Evolutionary conservation across 2,888 invertebrate species (phyloP).

Genomic region (Sialis lutaria): DNA sequence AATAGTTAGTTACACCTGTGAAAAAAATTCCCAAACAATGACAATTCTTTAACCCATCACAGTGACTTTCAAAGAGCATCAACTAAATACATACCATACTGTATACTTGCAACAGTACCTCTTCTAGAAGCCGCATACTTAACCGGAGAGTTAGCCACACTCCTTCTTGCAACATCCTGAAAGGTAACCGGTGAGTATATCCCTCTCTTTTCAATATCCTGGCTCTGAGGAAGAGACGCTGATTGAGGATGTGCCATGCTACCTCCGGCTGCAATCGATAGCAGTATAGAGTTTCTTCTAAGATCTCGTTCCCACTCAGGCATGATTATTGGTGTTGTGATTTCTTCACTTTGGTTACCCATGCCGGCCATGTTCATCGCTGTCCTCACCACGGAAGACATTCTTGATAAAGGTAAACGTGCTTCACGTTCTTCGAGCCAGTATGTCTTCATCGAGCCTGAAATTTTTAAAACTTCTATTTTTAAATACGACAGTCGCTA

Average conservation of each 20-base stretch:
- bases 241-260: constrained; percentile 11
- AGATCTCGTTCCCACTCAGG: constrained; percentile 29
- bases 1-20: too few relatives aligned
- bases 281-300: constrained; percentile 7
- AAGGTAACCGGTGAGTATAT: constrained; percentile 75
- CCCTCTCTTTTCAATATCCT: constrained; percentile 36
- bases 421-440: constrained; percentile 64
- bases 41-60: too few relatives aligned
- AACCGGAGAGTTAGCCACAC: constrained; percentile 60
- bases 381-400: constrained; percentile 15
- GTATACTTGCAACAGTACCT: constrained; percentile 10
- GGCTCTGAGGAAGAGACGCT: constrained; percentile 18
- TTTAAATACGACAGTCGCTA: background rate
- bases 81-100: too few relatives aligned
- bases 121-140: constrained; percentile 26
- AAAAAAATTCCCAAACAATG: too few relatives aligned
- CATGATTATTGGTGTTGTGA: too few relatives aligned
- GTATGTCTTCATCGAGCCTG: constrained; percentile 75
- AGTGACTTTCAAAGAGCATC: too few relatives aligned
- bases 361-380: constrained; percentile 21
- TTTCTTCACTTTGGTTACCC: constrained; percentile 16
- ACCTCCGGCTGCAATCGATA: constrained; percentile 9
- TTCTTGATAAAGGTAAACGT: constrained; percentile 31
- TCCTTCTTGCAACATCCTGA: constrained; percentile 63
- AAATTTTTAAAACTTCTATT: constrained; percentile 8